These are phyloP conservation scores for Acomys russatus DNA, from an alignment of 2,797 vertebrate species.

Conservation along the genomic window DNA sequence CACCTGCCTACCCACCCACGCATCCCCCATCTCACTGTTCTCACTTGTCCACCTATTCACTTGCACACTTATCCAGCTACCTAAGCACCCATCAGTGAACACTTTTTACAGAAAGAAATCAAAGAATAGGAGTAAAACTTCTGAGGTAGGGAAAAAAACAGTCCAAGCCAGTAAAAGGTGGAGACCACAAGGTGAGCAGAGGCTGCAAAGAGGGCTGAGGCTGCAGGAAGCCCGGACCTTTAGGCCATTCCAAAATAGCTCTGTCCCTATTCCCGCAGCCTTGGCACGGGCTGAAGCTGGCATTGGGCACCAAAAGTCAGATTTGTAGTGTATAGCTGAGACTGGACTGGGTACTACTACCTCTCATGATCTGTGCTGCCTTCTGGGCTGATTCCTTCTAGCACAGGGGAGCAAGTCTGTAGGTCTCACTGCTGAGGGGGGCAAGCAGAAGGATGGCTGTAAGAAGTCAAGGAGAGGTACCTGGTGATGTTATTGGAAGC, in stretches of 20 bases:
- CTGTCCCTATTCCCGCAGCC: not conserved
- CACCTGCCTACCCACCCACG: no score
- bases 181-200: not conserved
- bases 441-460: fast-evolving
- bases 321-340: not conserved
- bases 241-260: not conserved
- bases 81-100: not conserved
- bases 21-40: no score
- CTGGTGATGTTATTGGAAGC: not conserved
- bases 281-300: not conserved
- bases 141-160: not conserved
- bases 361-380: not conserved
- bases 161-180: not conserved
- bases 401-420: not conserved
- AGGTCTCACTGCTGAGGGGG: not conserved
- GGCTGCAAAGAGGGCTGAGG: not conserved
- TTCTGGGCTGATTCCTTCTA: not conserved
- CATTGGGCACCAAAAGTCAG: no score
- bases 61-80: fast-evolving
- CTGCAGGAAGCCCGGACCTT: not conserved
- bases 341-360: not conserved
- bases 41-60: not conserved
- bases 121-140: not conserved
- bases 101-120: not conserved
- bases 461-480: not conserved